Conservation (phyloP, 2,888 invertebrate genomes). For the Galerucella calmariensis region DNA sequence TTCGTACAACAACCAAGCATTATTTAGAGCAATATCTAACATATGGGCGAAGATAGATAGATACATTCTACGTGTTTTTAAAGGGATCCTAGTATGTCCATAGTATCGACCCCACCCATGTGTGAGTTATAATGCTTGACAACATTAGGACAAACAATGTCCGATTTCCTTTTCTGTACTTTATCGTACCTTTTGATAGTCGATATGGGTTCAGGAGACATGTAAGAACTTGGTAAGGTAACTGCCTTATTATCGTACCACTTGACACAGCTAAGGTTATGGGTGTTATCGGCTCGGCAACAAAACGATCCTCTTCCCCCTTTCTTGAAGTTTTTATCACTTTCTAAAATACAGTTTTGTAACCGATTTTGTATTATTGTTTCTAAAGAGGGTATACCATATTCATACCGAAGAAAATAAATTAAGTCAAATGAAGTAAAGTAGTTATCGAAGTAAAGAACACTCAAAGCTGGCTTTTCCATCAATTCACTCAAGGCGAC, state of each 20-base stretch:
- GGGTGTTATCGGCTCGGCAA: slow-evolving; percentile 5
- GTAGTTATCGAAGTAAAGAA: slow-evolving; percentile 36
- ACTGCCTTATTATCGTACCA: slow-evolving; percentile 24
- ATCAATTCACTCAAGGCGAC: too few relatives aligned
- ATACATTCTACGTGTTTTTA: slow-evolving; percentile 30
- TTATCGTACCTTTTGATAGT: slow-evolving; percentile 22
- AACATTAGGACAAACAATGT: slow-evolving; percentile 26
- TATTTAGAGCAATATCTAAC: slow-evolving; percentile 29
- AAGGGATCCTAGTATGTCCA: slow-evolving; percentile 26
- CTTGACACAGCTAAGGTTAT: slow-evolving; percentile 22
- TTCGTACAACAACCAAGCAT: slow-evolving; percentile 31
- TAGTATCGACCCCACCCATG: slow-evolving; percentile 33
- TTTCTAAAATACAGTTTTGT: too few relatives aligned
- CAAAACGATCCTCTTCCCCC: too few relatives aligned
- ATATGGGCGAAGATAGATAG: slow-evolving; percentile 24
- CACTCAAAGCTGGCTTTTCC: slow-evolving; percentile 34
- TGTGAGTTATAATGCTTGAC: slow-evolving; percentile 34
- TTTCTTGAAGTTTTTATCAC: too few relatives aligned
- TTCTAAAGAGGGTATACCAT: slow-evolving; percentile 28
- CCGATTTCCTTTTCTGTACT: slow-evolving; percentile 25
- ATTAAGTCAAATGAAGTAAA: slow-evolving; percentile 24
- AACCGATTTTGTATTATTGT: slow-evolving; percentile 17
- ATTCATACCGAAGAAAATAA: slow-evolving; percentile 22
- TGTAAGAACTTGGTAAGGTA: neutral
- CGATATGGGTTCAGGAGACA: neutral